Base-by-base conservation (phyloP, 1,140 invertebrate genomes). In the Cydia pomonella region DNA sequence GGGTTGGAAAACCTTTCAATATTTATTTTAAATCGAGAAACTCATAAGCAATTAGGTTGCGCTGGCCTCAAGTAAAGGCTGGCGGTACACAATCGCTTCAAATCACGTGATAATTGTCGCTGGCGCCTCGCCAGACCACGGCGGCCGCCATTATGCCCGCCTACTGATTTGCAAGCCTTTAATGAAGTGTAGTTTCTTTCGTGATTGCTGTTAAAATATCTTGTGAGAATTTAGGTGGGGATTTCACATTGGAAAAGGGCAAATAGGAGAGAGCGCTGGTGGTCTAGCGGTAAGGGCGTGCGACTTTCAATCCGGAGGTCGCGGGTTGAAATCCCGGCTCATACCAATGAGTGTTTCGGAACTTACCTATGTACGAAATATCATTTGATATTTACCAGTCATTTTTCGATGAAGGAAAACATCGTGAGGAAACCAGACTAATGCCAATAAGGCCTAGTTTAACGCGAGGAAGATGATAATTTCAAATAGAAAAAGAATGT, bases 101-200 rank as follows among this genome's bases (percentile, higher is more conserved):
- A 23, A 59, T 59, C 53, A 59, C 53, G 53, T 59, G 53, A 59
- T 59, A 59, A 59, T 59, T 59, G 53, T n/a, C 18, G 21, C 53
- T 59, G 53, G 53, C 53, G 53, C 53, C 18, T 59, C 53, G 53
- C 53, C 53, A 59, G 53, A 59, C 53, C 53, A 59, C 53, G 53
- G 21, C 21, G 53, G 53, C 53, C 53, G 53, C 53, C 53, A 59
- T 59, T 59, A 59, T 21, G 53, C 9, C 53, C 18, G 53, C 53
- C 53, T 59, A 59, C 53, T 59, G 53, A 59, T 59, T 59, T 59
- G 53, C 53, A 59, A 6, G 53, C 21, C 53, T 59, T 59, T 59
- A 59, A 59, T 59, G 53, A 59, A 59, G 53, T 59, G 53, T 7
- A 7, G n/a, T 59, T 59, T 59, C 53, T 59, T 21, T 59, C 16